Conservation (phyloP, 2,888 invertebrate species). For the Agriopis marginaria region DNA sequence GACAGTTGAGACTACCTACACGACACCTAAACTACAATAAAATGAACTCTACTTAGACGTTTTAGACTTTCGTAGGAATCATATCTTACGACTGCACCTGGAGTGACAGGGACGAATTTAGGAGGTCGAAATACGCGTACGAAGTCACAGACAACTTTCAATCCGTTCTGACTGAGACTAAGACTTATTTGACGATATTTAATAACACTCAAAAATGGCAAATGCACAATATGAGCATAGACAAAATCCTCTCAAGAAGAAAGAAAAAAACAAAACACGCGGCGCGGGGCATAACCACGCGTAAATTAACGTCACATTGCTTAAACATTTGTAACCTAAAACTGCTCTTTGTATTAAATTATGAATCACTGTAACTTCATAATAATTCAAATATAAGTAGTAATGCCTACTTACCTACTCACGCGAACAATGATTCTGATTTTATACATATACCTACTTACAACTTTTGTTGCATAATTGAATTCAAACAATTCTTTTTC, state of each 20-base stretch:
- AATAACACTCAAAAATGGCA: too few relatives aligned
- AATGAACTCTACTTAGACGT: too few relatives aligned
- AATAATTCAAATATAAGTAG: slow-evolving; percentile 9
- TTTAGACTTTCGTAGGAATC: too few relatives aligned
- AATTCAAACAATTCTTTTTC: not conserved
- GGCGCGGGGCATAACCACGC: slow-evolving; percentile 12
- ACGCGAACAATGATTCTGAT: slow-evolving; percentile 7
- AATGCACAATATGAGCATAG: too few relatives aligned
- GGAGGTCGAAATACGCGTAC: too few relatives aligned
- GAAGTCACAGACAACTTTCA: too few relatives aligned
- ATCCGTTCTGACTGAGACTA: too few relatives aligned
- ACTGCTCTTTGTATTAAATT: slow-evolving; percentile 29
- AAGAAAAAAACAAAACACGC: slow-evolving; percentile 1
- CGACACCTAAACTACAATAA: too few relatives aligned
- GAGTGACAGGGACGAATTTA: too few relatives aligned
- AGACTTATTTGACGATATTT: too few relatives aligned
- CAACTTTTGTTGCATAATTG: not conserved
- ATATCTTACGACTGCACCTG: too few relatives aligned
- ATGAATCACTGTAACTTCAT: slow-evolving; percentile 25
- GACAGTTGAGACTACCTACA: not conserved
- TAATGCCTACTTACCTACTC: not conserved
- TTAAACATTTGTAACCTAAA: slow-evolving; percentile 30
- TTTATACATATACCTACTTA: not conserved
- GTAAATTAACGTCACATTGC: slow-evolving; percentile 25
- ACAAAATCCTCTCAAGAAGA: not conserved